A percentile compares a stretch with the other conserved stretches of the same genome.
phyloP scores from a whole-genome alignment of 2,797 vertebrate species.

The Passerculus sandwichensis region DNA sequence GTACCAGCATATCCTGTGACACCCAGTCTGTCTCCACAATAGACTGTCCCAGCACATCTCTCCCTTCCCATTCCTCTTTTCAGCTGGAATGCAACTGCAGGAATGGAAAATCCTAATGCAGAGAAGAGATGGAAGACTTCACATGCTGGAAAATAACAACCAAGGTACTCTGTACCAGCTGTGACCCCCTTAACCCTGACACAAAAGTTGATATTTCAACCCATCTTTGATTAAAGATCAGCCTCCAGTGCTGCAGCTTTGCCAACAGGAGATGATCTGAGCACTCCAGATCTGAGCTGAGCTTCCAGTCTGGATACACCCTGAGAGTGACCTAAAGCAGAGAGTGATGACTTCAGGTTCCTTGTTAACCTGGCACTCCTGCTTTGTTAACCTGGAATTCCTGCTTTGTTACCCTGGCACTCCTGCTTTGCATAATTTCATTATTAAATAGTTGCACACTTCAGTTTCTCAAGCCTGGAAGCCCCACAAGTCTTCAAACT shows the following conservation, averaged over 20 bases:
- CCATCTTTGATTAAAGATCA: fast-evolving
- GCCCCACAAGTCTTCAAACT: neutral
- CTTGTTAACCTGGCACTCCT: too few relatives aligned
- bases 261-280: too few relatives aligned
- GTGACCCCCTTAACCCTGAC: neutral
- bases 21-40: constrained; percentile 10
- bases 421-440: neutral
- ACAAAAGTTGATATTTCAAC: neutral
- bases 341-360: neutral
- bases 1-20: neutral
- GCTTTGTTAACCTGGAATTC: too few relatives aligned
- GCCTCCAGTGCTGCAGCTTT: neutral
- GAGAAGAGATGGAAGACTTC: neutral
- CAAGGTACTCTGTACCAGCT: neutral
- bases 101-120: neutral
- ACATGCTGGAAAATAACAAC: neutral
- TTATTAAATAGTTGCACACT: neutral
- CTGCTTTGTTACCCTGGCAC: too few relatives aligned
- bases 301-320: neutral
- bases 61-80: neutral
- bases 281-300: neutral
- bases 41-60: neutral
- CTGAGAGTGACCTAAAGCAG: fast-evolving
- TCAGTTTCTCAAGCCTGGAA: neutral
- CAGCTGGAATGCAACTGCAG: neutral